A percentile compares a stretch with the other conserved stretches of the same genome.
Evolutionary conservation across 2,888 invertebrate species (phyloP).

Genomic region (Nemoura dubitans): DNA sequence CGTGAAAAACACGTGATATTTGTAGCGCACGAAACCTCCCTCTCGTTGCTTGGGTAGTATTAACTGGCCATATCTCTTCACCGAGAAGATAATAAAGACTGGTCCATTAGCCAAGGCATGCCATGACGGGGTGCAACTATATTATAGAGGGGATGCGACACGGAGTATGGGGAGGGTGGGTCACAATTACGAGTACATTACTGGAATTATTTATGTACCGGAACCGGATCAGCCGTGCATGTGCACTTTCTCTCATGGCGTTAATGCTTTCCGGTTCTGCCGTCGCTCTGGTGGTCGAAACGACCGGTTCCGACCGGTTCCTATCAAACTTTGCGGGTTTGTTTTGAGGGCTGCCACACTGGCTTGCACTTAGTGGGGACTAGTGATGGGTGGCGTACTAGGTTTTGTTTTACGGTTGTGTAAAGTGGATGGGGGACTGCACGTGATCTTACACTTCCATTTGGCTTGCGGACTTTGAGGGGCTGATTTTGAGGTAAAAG

Average conservation of each 20-base stretch:
- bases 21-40: not conserved
- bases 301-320: not conserved
- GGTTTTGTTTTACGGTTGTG: no score
- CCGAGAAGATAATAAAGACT: not conserved
- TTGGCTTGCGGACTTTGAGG: no score
- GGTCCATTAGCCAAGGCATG: slow-evolving; percentile 8
- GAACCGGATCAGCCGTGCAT: slow-evolving; percentile 14
- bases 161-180: not conserved
- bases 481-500: no score
- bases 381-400: no score
- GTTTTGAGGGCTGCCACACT: no score
- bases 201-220: slow-evolving; percentile 36
- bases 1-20: not conserved
- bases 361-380: no score
- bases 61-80: not conserved
- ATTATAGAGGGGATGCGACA: not conserved
- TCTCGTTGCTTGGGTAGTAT: not conserved
- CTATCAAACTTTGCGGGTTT: not conserved
- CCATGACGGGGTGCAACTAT: slow-evolving; percentile 2
- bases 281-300: not conserved
- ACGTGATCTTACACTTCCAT: no score
- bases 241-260: not conserved
- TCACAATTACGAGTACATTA: slow-evolving; percentile 37
- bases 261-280: not conserved
- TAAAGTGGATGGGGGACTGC: no score